phyloP scores from a whole-genome alignment of 1,140 invertebrate genomes.

The Antheraea pernyi region DNA sequence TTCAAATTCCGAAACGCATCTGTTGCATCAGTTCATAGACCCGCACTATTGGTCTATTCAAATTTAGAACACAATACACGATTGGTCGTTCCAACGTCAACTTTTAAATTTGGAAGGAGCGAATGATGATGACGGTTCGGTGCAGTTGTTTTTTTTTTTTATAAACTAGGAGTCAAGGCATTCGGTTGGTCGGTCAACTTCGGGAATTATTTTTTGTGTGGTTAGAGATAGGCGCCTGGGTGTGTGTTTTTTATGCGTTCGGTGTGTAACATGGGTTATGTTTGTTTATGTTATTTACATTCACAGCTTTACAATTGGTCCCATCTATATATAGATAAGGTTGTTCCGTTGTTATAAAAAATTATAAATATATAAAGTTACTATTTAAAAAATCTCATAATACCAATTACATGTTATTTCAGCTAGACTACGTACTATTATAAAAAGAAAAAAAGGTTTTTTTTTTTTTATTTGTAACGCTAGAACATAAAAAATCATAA shows the following conservation, averaged over 20 bases:
- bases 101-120: constrained; percentile 10
- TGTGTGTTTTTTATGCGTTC: background rate
- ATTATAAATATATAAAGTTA: no score
- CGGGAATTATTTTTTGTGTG: constrained; percentile 2
- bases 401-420: no score
- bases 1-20: constrained; percentile 30
- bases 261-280: background rate
- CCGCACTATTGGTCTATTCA: constrained; percentile 43
- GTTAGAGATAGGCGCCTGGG: background rate
- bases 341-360: no score
- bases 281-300: background rate
- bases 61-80: constrained; percentile 22
- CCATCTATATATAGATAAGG: background rate
- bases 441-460: no score
- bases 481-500: no score
- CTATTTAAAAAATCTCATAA: no score
- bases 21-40: constrained; percentile 38
- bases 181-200: background rate
- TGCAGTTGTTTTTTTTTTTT: constrained; percentile 12
- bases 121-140: constrained; percentile 8
- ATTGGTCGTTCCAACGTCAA: constrained; percentile 26
- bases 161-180: constrained; percentile 2
- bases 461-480: no score
- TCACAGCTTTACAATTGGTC: background rate
- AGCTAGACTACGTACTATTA: no score